Evolutionary conservation across 2,888 invertebrate genomes (phyloP).

Genomic region (Tetramorium bicarinatum): DNA sequence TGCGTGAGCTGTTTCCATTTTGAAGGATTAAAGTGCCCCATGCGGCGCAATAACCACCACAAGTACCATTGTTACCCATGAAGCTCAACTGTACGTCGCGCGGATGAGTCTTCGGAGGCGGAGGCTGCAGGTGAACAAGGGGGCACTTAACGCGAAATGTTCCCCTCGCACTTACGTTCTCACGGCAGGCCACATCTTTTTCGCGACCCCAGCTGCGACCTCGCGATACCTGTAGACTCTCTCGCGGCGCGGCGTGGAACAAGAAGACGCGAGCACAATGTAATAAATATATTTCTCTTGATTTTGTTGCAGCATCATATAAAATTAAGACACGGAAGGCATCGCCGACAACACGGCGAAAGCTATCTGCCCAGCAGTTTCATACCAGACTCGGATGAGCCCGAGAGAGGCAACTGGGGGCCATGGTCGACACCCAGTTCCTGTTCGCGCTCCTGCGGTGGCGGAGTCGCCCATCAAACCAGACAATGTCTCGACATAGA

Average conservation of each 20-base stretch:
- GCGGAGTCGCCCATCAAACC: slow-evolving; percentile 95
- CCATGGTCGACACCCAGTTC: slow-evolving; percentile 94
- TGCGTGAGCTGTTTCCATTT: background rate
- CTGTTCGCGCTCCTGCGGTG: slow-evolving; percentile 97
- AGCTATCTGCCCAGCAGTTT: slow-evolving; percentile 92
- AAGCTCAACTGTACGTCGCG: slow-evolving; percentile 39
- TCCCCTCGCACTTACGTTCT: slow-evolving; percentile 60
- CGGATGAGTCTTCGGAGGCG: slow-evolving; percentile 11
- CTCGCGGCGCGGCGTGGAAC: slow-evolving; percentile 7
- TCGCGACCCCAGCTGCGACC: slow-evolving; percentile 58
- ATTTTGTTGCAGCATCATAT: slow-evolving; percentile 88
- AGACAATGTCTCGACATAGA: slow-evolving; percentile 91
- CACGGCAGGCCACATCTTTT: slow-evolving; percentile 61
- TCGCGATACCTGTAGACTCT: slow-evolving; percentile 38
- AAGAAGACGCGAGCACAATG: slow-evolving; percentile 14
- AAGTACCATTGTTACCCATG: slow-evolving; percentile 22
- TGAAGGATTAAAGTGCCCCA: slow-evolving; percentile 8
- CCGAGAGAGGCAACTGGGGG: slow-evolving; percentile 91
- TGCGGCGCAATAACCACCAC: background rate
- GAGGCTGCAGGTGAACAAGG: slow-evolving; percentile 65
- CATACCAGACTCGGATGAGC: slow-evolving; percentile 90
- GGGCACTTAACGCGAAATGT: slow-evolving; percentile 68
- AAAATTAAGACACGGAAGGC: slow-evolving; percentile 88
- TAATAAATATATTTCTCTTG: slow-evolving; percentile 66
- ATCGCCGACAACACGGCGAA: slow-evolving; percentile 93